These are phyloP conservation scores for Hesperophylax magnus DNA, from an alignment of 1,140 invertebrate species.

Conservation along the genomic window DNA sequence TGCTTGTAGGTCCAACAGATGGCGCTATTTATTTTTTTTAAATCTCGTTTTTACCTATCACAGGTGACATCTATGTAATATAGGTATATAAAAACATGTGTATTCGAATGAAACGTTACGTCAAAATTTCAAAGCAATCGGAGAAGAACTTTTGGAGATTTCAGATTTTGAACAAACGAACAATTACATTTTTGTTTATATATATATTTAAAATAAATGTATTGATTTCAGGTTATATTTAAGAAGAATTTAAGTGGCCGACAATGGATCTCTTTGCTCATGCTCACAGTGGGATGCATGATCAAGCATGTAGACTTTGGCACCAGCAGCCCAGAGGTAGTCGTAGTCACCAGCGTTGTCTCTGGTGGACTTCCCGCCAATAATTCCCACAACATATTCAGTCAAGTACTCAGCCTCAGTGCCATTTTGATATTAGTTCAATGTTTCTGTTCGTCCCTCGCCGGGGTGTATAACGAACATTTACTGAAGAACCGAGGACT, in stretches of 20 bases:
- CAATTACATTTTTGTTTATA: too few species aligned
- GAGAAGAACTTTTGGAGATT: too few species aligned
- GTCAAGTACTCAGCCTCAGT: constrained; percentile 75
- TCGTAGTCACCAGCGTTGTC: background rate
- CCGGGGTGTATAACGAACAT: constrained; percentile 97
- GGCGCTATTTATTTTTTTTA: too few species aligned
- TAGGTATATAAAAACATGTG: too few species aligned
- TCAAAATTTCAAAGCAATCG: too few species aligned
- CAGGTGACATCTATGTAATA: too few species aligned
- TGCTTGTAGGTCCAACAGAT: too few species aligned
- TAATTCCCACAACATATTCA: constrained; percentile 60
- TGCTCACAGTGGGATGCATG: constrained; percentile 93
- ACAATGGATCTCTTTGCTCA: constrained; percentile 92
- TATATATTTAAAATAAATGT: too few species aligned
- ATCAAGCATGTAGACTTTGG: constrained; percentile 87
- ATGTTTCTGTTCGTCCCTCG: constrained; percentile 93
- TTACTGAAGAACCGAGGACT: constrained; percentile 89
- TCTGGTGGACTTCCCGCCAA: background rate
- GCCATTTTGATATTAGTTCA: constrained; percentile 84
- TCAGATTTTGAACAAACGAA: too few species aligned
- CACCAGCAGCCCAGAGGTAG: constrained; percentile 55
- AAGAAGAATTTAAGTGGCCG: constrained; percentile 84
- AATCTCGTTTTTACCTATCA: too few species aligned
- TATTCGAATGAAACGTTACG: too few species aligned
- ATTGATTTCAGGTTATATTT: constrained; percentile 87